Evolutionary conservation across 2,113 vertebrate species (phyloP).

Genomic region (Hirundichthys speculiger): DNA sequence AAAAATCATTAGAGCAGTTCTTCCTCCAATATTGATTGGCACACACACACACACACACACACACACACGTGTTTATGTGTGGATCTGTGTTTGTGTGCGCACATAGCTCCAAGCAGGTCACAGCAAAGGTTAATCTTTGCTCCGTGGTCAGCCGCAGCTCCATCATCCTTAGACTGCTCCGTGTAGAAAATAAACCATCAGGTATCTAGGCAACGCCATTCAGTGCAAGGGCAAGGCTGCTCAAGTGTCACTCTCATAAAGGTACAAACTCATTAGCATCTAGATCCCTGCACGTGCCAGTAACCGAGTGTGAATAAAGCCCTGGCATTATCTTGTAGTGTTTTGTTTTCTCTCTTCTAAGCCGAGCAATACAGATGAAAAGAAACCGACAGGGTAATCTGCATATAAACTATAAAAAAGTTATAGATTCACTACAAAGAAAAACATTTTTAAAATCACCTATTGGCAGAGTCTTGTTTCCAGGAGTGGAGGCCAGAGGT

Average conservation of each 20-base stretch:
- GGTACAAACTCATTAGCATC: neutral
- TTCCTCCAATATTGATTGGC: slow-evolving; percentile 62
- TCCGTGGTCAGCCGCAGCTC: slow-evolving; percentile 40
- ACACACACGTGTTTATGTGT: slow-evolving; percentile 18
- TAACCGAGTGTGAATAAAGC: neutral
- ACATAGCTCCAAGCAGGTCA: slow-evolving; percentile 1
- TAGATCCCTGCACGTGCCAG: neutral
- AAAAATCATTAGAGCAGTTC: slow-evolving; percentile 75
- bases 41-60: slow-evolving; percentile 30
- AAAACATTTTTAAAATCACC: slow-evolving; percentile 78
- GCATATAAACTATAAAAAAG: too few relatives aligned
- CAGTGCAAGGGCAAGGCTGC: slow-evolving; percentile 8
- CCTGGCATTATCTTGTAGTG: neutral
- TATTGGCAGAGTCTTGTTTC: slow-evolving; percentile 89
- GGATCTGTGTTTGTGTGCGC: slow-evolving; percentile 21
- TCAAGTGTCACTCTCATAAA: neutral
- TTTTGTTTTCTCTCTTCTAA: too few relatives aligned
- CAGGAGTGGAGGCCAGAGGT: slow-evolving; percentile 86
- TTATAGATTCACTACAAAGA: neutral
- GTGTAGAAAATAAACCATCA: slow-evolving; percentile 16
- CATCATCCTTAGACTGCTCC: slow-evolving; percentile 19
- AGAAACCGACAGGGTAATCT: neutral
- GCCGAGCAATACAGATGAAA: neutral
- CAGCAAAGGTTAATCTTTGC: slow-evolving; percentile 59
- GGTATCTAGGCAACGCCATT: slow-evolving; percentile 56